Base-by-base conservation (phyloP, 2,888 invertebrate genomes). In the Chloromyia formosa region DNA sequence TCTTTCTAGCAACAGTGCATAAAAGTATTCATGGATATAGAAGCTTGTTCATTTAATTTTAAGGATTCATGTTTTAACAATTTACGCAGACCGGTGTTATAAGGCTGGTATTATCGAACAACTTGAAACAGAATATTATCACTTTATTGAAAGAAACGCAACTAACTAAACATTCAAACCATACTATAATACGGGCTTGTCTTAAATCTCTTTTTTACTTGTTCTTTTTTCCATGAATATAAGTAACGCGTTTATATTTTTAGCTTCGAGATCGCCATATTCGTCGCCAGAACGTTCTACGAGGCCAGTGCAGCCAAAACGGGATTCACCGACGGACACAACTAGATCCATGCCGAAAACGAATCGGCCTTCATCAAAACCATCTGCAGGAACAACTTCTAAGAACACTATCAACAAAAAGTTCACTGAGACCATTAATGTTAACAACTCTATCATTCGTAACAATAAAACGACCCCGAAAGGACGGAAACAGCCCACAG, bases 341-440 rank as follows among this genome's bases (percentile, higher is more conserved):
- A 40, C 23, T 2, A 16, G 4, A 40, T 42, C 20, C 27, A 12
- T 1, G 18, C 56, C 20, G 23, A 49, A 49, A 49, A 7, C 5
- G 14, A 27, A 16, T 27, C 9, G 7, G 12, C 16, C 27, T 7
- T 18, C 14, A 14, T 12, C 10, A n/a, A 12, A 23, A 10, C 53
- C 68, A 1, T 35, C 71, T 5, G 20, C 58, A 35, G 71, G 22
- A 18, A 56, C 16, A 9, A 56, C 71, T 20, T 56, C 40, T 5
- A n/a, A 56, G 10, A 40, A 69, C 56, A 49, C 71, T 3, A 22
- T 60, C 69, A 23, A 49, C 49, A 49, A 73, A 16, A 77, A 75
- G 53, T 71, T 74, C 40, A 71, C 75, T 2, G 79, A 79, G 18
- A 81, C 73, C 7, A 23, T 64, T 10, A 22, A 35, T 12, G 53